Evolutionary conservation across 2,888 invertebrate genomes (phyloP).

Genomic region (Chloromyia formosa): DNA sequence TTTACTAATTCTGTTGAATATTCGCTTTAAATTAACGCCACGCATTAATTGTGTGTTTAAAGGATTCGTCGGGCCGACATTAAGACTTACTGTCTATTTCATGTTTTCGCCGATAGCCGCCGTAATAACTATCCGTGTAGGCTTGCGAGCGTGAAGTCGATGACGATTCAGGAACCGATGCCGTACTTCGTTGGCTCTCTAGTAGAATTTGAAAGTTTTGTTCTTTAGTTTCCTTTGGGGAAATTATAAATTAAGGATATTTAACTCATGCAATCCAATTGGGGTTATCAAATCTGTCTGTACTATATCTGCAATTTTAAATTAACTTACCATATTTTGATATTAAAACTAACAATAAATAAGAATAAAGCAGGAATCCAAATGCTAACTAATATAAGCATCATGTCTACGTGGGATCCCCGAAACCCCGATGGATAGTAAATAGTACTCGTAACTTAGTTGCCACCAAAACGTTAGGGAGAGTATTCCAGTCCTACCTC

Average conservation of each 20-base stretch:
- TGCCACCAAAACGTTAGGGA: too few relatives aligned
- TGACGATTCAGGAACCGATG: conserved; percentile 2
- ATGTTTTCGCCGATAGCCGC: conserved; percentile 71
- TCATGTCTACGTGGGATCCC: too few relatives aligned
- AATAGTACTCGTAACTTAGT: too few relatives aligned
- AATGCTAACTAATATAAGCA: too few relatives aligned
- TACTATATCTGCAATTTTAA: not conserved
- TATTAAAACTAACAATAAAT: not conserved
- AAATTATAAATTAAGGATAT: not conserved
- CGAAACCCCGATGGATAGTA: too few relatives aligned
- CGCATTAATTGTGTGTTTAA: conserved; percentile 6
- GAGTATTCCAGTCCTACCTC: too few relatives aligned
- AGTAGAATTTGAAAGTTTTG: conserved; percentile 8
- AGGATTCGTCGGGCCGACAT: not conserved
- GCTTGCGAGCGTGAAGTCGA: conserved; percentile 20
- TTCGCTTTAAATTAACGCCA: conserved; percentile 21
- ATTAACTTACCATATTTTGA: not conserved
- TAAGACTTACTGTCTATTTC: conserved; percentile 72
- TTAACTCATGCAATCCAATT: conserved; percentile 20
- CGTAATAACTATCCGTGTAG: conserved; percentile 54
- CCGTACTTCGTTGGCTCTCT: conserved; percentile 32
- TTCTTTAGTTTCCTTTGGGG: conserved; percentile 6
- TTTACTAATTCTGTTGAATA: conserved; percentile 13
- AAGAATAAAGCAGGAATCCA: too few relatives aligned
- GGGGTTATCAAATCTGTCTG: not conserved